Evolutionary conservation across 2,888 invertebrate species (phyloP).

Genomic region (Leucozona laternaria): DNA sequence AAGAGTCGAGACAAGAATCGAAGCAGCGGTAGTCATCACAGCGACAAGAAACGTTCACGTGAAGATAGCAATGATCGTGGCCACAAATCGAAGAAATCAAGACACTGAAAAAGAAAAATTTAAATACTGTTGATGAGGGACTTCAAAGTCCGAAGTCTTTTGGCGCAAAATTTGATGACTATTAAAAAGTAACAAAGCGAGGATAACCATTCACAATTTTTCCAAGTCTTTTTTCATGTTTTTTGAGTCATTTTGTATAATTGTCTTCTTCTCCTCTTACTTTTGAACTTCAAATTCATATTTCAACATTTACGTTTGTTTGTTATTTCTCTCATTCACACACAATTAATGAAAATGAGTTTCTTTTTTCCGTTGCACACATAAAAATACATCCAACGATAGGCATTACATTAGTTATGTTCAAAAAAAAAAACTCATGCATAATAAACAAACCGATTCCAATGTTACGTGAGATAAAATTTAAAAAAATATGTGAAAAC

Average conservation of each 20-base stretch:
- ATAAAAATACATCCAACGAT: neutral
- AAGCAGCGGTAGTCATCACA: slow-evolving; percentile 81
- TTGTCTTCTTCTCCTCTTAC: slow-evolving; percentile 7
- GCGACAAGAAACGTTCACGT: slow-evolving; percentile 89
- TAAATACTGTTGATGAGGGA: neutral
- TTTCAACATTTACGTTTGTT: neutral
- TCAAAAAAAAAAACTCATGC: neutral
- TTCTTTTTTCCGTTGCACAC: neutral
- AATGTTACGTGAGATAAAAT: slow-evolving; percentile 44
- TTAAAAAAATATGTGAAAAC: slow-evolving; percentile 21
- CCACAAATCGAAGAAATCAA: slow-evolving; percentile 89
- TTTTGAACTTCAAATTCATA: slow-evolving; percentile 1
- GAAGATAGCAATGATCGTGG: slow-evolving; percentile 89
- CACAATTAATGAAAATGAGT: neutral
- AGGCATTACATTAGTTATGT: neutral
- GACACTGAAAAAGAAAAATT: slow-evolving; percentile 78
- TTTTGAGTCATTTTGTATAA: neutral
- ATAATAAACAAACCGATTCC: slow-evolving; percentile 51
- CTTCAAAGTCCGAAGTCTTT: slow-evolving; percentile 13
- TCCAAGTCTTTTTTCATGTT: slow-evolving; percentile 12
- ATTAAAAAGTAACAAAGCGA: slow-evolving; percentile 7
- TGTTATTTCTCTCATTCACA: neutral
- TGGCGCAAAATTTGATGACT: slow-evolving; percentile 37
- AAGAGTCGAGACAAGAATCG: slow-evolving; percentile 84
- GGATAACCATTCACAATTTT: slow-evolving; percentile 11